Conservation (phyloP, 2,888 invertebrate species). For the Tryphoninae sp. region DNA sequence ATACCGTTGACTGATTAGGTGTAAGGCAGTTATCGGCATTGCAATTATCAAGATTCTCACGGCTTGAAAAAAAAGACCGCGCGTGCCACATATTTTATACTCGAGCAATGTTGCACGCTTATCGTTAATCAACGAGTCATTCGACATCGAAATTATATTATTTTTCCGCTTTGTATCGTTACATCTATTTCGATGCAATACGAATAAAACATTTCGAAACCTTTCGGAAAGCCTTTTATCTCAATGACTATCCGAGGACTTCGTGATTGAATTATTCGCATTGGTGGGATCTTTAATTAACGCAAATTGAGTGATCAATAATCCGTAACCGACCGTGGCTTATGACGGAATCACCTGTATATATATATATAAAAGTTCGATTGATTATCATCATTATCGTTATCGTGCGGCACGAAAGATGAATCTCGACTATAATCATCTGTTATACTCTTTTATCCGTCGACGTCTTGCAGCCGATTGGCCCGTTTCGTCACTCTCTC, state of each 20-base stretch:
- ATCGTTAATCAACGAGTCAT: no score
- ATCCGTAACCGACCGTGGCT: not conserved
- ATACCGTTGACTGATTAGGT: not conserved
- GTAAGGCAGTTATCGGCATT: not conserved
- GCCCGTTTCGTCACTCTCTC: conserved; percentile 9
- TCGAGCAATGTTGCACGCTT: not conserved
- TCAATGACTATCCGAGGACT: no score
- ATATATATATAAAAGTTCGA: not conserved
- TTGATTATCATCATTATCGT: conserved; percentile 13
- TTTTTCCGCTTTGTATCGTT: no score
- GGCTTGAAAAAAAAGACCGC: not conserved
- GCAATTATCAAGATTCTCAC: not conserved
- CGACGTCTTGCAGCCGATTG: conserved; percentile 10
- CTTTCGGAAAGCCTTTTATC: no score
- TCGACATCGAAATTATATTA: no score
- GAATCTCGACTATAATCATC: conserved; percentile 7
- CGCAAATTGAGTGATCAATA: not conserved
- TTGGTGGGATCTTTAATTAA: no score
- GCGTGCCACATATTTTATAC: not conserved
- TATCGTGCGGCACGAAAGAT: conserved; percentile 9
- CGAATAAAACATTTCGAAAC: no score
- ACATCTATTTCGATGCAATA: no score
- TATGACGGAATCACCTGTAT: not conserved
- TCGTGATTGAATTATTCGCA: no score
- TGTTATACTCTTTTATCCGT: conserved; percentile 17